These are phyloP conservation scores for Echiichthys vipera DNA, from an alignment of 2,797 vertebrate species.

Conservation along the genomic window DNA sequence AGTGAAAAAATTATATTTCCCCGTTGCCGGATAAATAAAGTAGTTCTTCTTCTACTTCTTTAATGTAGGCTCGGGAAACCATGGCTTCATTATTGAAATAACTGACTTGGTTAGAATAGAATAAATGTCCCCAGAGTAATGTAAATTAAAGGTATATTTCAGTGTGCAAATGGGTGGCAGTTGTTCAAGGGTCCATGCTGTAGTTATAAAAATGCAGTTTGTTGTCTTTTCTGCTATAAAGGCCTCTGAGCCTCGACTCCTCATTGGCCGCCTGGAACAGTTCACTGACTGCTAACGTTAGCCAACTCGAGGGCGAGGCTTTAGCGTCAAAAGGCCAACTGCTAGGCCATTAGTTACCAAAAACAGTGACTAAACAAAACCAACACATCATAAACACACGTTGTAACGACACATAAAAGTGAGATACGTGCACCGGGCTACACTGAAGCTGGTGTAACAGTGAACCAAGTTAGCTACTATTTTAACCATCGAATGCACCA, in stretches of 20 bases:
- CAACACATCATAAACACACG: too few species aligned
- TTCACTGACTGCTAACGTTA: constrained; percentile 71
- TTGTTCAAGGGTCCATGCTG: background rate
- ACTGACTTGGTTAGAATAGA: too few species aligned
- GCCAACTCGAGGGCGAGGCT: constrained; percentile 83
- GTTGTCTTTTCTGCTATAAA: constrained; percentile 1
- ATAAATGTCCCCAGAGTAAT: too few species aligned
- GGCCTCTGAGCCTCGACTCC: constrained; percentile 76
- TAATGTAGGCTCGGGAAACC: too few species aligned
- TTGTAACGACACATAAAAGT: background rate
- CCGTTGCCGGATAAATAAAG: too few species aligned
- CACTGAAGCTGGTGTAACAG: background rate
- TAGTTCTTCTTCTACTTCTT: too few species aligned
- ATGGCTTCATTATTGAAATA: too few species aligned
- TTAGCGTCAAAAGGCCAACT: constrained; percentile 69
- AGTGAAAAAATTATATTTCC: too few species aligned
- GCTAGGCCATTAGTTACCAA: constrained; percentile 62
- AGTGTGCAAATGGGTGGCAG: background rate
- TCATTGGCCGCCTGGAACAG: constrained; percentile 70
- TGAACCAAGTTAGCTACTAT: constrained; percentile 61
- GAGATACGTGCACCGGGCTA: background rate
- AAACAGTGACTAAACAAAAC: constrained; percentile 5
- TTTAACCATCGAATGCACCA: constrained; percentile 16
- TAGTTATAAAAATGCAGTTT: background rate
- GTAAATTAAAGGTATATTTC: too few species aligned